Evolutionary conservation across 2,113 vertebrate species (phyloP).

Genomic region (sheep (Ovis aries)): DNA sequence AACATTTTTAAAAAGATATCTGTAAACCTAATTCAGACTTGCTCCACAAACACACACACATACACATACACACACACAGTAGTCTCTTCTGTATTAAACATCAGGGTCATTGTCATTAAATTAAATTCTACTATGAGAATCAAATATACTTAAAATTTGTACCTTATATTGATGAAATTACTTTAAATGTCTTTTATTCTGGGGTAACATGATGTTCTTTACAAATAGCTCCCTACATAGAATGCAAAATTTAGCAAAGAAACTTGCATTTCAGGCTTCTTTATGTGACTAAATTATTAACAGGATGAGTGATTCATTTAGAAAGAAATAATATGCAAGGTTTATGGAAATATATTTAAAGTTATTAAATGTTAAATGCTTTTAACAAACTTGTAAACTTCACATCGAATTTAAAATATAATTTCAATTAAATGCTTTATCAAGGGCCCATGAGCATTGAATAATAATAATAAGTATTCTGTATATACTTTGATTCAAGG

Average conservation of each 20-base stretch:
- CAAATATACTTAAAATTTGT: not conserved
- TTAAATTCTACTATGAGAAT: not conserved
- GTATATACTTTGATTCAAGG: not conserved
- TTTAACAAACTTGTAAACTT: not conserved
- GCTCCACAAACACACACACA: not conserved
- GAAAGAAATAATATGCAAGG: not conserved
- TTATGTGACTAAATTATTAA: not conserved
- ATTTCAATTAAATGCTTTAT: conserved; percentile 13
- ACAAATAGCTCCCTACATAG: not conserved
- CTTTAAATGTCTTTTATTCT: not conserved
- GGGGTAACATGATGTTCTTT: not conserved
- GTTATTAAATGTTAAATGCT: conserved; percentile 2
- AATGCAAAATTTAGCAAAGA: not conserved
- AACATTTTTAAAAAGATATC: not conserved
- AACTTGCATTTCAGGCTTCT: not conserved
- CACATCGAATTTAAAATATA: conserved; percentile 13
- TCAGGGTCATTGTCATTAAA: not conserved
- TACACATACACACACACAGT: not conserved
- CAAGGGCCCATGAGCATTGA: not conserved
- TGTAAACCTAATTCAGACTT: not conserved
- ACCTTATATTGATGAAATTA: not conserved
- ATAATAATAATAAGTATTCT: not conserved
- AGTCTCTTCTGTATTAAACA: not conserved
- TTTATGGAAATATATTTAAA: not conserved
- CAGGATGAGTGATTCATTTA: not conserved